Evolutionary conservation across 2,113 vertebrate species (phyloP).

Genomic region (Xiphophorus maculatus): DNA sequence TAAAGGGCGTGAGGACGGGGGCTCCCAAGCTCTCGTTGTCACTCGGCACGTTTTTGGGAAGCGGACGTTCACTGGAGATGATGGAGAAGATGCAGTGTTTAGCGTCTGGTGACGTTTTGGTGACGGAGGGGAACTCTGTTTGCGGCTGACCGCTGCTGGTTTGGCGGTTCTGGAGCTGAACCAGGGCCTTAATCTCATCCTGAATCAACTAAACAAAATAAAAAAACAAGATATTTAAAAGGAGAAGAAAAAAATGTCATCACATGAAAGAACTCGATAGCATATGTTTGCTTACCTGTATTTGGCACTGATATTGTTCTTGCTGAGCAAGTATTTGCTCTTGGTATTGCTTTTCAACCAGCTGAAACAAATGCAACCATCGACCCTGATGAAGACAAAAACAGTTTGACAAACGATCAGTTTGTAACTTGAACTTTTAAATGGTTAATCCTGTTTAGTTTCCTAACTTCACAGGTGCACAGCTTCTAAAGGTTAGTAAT

Average conservation of each 20-base stretch:
- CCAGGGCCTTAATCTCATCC: constrained; percentile 91
- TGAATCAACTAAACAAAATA: constrained; percentile 85
- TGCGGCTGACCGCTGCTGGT: constrained; percentile 55
- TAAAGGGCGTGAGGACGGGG: constrained; percentile 66
- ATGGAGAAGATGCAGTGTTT: constrained; percentile 42
- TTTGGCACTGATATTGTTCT: constrained; percentile 92
- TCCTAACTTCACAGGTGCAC: no score
- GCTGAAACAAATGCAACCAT: constrained; percentile 90
- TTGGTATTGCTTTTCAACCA: constrained; percentile 94
- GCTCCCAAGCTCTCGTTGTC: constrained; percentile 44
- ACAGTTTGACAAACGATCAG: not conserved
- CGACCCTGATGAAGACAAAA: constrained; percentile 81
- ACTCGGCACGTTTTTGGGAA: constrained; percentile 20
- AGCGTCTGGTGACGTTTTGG: constrained; percentile 61
- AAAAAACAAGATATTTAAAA: not conserved
- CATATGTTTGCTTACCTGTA: constrained; percentile 79
- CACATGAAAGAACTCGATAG: not conserved
- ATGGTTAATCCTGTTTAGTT: no score
- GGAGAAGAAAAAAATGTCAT: not conserved
- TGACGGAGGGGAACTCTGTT: constrained; percentile 36
- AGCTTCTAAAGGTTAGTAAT: no score
- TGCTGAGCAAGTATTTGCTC: constrained; percentile 92
- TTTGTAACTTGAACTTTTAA: no score
- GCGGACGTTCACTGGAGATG: constrained; percentile 24
- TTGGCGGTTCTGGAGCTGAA: constrained; percentile 84